Conservation (phyloP, 1,140 invertebrate genomes). For the Achatina immaculata region DNA sequence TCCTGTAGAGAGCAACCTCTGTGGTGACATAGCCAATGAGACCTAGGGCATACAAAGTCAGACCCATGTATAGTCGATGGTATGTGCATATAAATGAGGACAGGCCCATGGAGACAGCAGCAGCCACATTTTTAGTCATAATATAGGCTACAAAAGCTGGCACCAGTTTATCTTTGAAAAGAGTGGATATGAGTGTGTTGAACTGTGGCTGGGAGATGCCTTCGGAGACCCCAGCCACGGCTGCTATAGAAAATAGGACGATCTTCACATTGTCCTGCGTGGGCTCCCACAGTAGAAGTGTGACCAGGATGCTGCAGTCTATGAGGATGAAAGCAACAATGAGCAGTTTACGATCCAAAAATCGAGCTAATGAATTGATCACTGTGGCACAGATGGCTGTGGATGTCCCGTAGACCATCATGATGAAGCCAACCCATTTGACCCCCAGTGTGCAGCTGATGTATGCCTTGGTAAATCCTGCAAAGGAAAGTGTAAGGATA, state of each 20-base stretch:
- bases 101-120: neutral
- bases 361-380: conserved; percentile 30
- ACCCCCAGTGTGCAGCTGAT: conserved; percentile 41
- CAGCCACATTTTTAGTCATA: neutral
- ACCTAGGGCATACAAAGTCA: conserved; percentile 1
- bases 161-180: neutral
- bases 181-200: neutral
- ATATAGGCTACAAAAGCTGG: neutral
- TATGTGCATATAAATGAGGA: neutral
- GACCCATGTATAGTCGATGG: neutral
- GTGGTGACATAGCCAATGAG: neutral
- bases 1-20: neutral
- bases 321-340: conserved; percentile 25
- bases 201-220: conserved; percentile 17
- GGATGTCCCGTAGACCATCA: conserved; percentile 32
- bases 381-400: conserved; percentile 25
- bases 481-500: neutral
- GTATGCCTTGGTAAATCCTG: conserved; percentile 30
- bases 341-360: conserved; percentile 20
- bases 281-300: conserved; percentile 32
- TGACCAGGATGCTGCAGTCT: conserved; percentile 17
- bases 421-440: conserved; percentile 42
- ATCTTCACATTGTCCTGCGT: neutral
- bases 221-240: neutral
- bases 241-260: neutral